These are phyloP conservation scores for Blastomussa wellsi DNA, from an alignment of 92 coral and sea anemone species.

Conservation along the genomic window DNA sequence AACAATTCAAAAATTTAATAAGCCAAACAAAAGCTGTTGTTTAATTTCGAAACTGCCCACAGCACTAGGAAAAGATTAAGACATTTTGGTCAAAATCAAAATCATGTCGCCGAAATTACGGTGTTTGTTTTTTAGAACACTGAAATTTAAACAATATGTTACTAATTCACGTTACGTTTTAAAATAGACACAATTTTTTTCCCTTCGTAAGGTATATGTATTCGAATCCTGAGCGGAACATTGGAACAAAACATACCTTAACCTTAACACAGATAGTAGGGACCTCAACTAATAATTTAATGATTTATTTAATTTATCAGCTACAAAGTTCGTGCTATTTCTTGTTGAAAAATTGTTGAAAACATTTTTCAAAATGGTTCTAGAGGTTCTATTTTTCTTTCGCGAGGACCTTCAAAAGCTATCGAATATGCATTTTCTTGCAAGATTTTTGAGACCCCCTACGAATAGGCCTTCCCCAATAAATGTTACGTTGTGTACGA, in stretches of 20 bases:
- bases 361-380: not conserved
- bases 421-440: not conserved
- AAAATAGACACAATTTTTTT: not conserved
- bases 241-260: not conserved
- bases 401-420: no score
- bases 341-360: not conserved
- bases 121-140: not conserved
- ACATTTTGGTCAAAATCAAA: not conserved
- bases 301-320: not conserved
- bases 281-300: not conserved
- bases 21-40: no score
- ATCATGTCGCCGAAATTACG: no score
- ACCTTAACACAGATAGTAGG: not conserved
- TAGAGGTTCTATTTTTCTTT: no score
- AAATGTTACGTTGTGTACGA: not conserved
- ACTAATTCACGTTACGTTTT: not conserved
- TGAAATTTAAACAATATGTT: not conserved
- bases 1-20: no score
- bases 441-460: not conserved
- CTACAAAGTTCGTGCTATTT: not conserved
- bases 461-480: not conserved
- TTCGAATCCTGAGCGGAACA: not conserved
- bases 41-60: no score
- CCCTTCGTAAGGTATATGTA: not conserved
- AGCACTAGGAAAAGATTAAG: not conserved